These are phyloP conservation scores for Melitaea athalia DNA, from an alignment of 2,888 invertebrate genomes.

Conservation along the genomic window DNA sequence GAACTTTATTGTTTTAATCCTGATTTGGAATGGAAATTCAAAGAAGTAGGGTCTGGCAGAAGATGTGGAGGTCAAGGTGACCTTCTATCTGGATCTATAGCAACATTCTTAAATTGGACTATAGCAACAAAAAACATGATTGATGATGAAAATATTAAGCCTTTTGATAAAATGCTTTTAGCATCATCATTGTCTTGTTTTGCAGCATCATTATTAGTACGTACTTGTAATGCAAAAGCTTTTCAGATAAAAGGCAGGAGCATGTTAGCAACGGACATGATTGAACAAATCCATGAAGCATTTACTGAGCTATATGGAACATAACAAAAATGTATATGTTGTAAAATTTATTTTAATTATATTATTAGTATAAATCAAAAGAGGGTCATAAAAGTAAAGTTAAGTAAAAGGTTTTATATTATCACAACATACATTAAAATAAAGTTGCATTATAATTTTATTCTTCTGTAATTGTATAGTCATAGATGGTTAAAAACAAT, in stretches of 20 bases:
- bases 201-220: conserved; percentile 90
- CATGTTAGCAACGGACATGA: conserved; percentile 94
- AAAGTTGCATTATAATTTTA: no score
- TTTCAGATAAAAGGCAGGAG: conserved; percentile 90
- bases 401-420: neutral
- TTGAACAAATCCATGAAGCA: conserved; percentile 88
- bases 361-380: neutral
- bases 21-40: conserved; percentile 77
- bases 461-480: no score
- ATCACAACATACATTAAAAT: neutral
- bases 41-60: conserved; percentile 90
- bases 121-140: conserved; percentile 58
- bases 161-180: conserved; percentile 64
- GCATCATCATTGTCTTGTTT: conserved; percentile 89
- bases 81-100: conserved; percentile 92
- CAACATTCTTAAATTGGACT: conserved; percentile 93
- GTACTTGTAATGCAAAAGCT: conserved; percentile 90
- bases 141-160: conserved; percentile 38
- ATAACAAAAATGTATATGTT: conserved; percentile 38
- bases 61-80: conserved; percentile 99
- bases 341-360: neutral
- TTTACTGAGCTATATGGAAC: conserved; percentile 81
- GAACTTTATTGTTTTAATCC: conserved; percentile 82
- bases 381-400: no score
- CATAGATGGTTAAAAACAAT: no score